Base-by-base conservation (phyloP, 2,797 vertebrate species). In the Phaenicophaeus curvirostris region DNA sequence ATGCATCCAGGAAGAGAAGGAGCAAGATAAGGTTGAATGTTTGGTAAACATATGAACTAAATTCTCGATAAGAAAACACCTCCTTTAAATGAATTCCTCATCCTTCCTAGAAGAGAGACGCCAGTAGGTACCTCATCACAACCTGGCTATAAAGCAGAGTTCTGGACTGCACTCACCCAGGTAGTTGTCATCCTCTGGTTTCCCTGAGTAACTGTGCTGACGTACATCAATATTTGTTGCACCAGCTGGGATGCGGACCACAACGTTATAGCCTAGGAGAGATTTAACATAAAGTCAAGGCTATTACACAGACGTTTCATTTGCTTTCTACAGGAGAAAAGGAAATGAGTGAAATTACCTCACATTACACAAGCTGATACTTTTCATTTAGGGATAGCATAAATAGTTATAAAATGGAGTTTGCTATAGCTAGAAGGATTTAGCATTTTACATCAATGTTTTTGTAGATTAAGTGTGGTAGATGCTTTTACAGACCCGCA, bases 191-290 rank as follows among this genome's bases (percentile, higher is more conserved):
- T 99, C 99, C 91, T 99, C 99, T 63, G 99, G 98, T 95, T 99
- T 99, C 98, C 99, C 99, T 98, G 99, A 99, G 99, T 99, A 98
- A 97, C 99, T 99, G 98, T 99, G 99, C 97, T 99, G 99, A 90
- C 99, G 99, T 94, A 99, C 99, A 85, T 99, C 99, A 85, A 99
- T 99, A 94, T 99, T 99, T 85, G 99, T 99, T 97, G 99, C 99
- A 97, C 99, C 99, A 74, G 98, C 99, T 94, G 99, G 99, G 97
- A 99, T 99, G 93, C 98, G 98, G 92, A 99, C 99, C 42, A 99
- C 99, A 59, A 98, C 94, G 66, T 99, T 99, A 97, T 99, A 99
- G 94, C 99, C 99, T 99, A 95, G 42, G 88, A 96, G 95, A 95
- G 93, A 97, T 85, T 31, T 16, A 83, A 78, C 39, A 89, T 77